phyloP scores from a whole-genome alignment of 1,140 invertebrate genomes.

The Drosophila sproati region DNA sequence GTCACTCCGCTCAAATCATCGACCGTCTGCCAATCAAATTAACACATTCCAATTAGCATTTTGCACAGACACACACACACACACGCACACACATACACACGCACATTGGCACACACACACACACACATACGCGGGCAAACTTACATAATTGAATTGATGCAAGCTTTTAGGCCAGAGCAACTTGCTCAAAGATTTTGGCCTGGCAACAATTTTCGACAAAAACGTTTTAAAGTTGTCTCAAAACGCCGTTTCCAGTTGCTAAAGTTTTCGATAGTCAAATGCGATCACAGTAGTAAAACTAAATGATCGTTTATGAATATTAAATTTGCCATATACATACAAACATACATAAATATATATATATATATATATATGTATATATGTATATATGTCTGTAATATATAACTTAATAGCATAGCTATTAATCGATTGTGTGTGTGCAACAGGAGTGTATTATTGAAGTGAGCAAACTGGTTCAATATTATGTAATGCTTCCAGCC shows the following conservation, averaged over 20 bases:
- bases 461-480: too few relatives aligned
- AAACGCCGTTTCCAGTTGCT: background rate
- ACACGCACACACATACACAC: slow-evolving; percentile 2
- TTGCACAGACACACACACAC: slow-evolving; percentile 43
- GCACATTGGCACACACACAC: slow-evolving; percentile 4
- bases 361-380: too few relatives aligned
- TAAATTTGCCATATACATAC: too few relatives aligned
- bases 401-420: too few relatives aligned
- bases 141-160: slow-evolving; percentile 5
- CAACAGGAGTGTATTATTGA: too few relatives aligned
- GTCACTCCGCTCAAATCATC: slow-evolving; percentile 33
- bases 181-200: slow-evolving; percentile 1
- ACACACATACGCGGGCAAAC: background rate
- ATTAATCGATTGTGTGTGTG: too few relatives aligned
- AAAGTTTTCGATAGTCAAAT: background rate
- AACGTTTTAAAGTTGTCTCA: slow-evolving; percentile 11
- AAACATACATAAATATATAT: too few relatives aligned
- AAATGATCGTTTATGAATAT: too few relatives aligned
- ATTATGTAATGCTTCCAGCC: too few relatives aligned
- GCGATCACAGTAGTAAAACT: background rate
- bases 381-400: too few relatives aligned
- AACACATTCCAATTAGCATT: slow-evolving; percentile 80
- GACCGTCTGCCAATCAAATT: slow-evolving; percentile 76
- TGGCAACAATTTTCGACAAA: slow-evolving; percentile 2
- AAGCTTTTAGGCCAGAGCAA: slow-evolving; percentile 7